These are phyloP conservation scores for Saccostrea echinata DNA, from an alignment of 1,140 invertebrate genomes.

Conservation along the genomic window DNA sequence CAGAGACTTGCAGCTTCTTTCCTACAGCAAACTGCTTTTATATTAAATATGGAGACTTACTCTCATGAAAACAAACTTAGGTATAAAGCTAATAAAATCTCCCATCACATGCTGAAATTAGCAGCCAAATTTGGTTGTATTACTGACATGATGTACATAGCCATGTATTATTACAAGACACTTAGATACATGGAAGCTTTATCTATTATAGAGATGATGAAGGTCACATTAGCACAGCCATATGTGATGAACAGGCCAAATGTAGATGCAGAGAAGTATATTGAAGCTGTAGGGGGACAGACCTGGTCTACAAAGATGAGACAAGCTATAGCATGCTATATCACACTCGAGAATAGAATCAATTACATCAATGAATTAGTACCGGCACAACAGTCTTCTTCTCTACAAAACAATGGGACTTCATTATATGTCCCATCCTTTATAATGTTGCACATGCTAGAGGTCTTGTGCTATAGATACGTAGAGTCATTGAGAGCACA, in stretches of 20 bases:
- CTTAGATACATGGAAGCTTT: background rate
- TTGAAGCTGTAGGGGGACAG: background rate
- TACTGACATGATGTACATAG: slow-evolving; percentile 15
- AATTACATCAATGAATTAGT: background rate
- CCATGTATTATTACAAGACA: slow-evolving; percentile 19
- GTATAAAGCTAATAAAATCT: background rate
- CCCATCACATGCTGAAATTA: background rate
- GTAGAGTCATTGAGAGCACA: background rate
- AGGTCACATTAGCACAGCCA: background rate
- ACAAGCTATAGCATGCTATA: background rate
- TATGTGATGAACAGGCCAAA: background rate
- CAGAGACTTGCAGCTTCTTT: background rate
- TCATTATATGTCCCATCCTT: background rate
- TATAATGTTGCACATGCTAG: background rate
- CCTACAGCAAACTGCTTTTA: background rate
- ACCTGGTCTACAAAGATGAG: slow-evolving; percentile 2
- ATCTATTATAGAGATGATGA: background rate
- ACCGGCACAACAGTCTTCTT: background rate
- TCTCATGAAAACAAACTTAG: background rate
- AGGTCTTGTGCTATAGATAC: background rate
- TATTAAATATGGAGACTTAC: background rate
- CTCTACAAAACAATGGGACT: background rate
- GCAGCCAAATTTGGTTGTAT: background rate
- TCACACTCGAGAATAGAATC: background rate
- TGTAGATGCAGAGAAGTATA: background rate